These are phyloP conservation scores for Hydropsyche betteni DNA, from an alignment of 2,888 invertebrate species.

Conservation along the genomic window DNA sequence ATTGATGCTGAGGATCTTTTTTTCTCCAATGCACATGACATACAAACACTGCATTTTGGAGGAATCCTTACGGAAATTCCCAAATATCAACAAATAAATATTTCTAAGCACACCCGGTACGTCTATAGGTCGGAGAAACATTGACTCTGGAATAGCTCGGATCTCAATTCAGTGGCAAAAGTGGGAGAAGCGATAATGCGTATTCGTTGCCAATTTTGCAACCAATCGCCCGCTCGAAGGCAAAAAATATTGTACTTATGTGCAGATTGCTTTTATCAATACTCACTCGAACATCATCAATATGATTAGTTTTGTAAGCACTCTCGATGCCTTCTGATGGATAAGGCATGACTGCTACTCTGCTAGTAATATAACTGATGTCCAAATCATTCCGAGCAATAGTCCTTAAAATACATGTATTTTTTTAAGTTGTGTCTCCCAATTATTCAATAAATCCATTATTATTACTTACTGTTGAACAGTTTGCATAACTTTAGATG, in stretches of 20 bases:
- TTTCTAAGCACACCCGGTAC: no score
- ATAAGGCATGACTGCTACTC: conserved; percentile 93
- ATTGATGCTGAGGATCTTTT: no score
- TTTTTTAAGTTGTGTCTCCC: not conserved
- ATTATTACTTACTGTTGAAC: conserved; percentile 80
- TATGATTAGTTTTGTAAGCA: conserved; percentile 90
- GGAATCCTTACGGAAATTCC: no score
- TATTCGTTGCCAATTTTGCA: no score
- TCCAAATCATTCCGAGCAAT: conserved; percentile 90
- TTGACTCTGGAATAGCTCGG: no score
- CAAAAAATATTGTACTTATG: not conserved
- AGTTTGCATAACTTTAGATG: conserved; percentile 95
- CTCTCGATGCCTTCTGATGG: conserved; percentile 95
- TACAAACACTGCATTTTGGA: no score
- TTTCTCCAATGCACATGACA: no score
- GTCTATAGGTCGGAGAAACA: no score
- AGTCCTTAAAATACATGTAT: conserved; percentile 62
- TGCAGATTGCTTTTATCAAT: conserved; percentile 1
- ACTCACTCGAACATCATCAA: conserved; percentile 84
- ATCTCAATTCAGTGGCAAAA: no score
- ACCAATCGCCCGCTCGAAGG: no score
- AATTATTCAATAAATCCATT: not conserved
- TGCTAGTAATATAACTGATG: conserved; percentile 90
- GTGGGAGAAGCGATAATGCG: no score
- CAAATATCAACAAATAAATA: not conserved